A percentile compares a stretch with the other conserved stretches of the same genome.
Evolutionary conservation across 92 coral and sea anemone genomes (phyloP).

Genomic region (Blastomussa wellsi): DNA sequence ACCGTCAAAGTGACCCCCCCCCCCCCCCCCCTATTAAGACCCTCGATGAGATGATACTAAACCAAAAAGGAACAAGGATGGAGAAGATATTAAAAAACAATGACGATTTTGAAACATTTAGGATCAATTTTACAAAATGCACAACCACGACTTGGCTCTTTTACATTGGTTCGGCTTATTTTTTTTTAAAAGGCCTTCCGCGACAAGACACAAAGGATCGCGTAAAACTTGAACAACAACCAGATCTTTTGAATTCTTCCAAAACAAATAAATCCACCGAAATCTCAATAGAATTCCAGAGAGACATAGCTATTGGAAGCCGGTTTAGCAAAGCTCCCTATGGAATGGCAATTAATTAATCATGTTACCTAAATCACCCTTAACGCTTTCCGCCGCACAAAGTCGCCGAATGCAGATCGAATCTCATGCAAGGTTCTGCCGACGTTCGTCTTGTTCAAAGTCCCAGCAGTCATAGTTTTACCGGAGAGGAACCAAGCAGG

Average conservation of each 20-base stretch:
- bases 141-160: too few species aligned
- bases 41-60: too few species aligned
- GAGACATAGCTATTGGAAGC: conserved; percentile 24
- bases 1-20: too few species aligned
- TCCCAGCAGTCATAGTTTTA: conserved; percentile 19
- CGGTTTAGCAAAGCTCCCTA: background rate
- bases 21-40: too few species aligned
- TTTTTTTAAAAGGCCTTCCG: background rate
- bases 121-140: too few species aligned
- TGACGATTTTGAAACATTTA: too few species aligned
- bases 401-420: background rate
- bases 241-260: conserved; percentile 5
- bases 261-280: conserved; percentile 24
- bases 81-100: too few species aligned
- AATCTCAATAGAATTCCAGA: conserved; percentile 28
- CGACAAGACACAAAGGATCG: conserved; percentile 4
- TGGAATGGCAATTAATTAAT: conserved; percentile 14
- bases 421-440: conserved; percentile 10
- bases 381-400: background rate
- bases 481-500: background rate
- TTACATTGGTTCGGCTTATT: background rate
- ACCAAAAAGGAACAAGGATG: too few species aligned
- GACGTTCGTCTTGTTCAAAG: conserved; percentile 22
- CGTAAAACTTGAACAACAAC: background rate
- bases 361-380: background rate